Conservation (phyloP, 2,113 vertebrate genomes). For the Epinephelus cyanopodus region DNA sequence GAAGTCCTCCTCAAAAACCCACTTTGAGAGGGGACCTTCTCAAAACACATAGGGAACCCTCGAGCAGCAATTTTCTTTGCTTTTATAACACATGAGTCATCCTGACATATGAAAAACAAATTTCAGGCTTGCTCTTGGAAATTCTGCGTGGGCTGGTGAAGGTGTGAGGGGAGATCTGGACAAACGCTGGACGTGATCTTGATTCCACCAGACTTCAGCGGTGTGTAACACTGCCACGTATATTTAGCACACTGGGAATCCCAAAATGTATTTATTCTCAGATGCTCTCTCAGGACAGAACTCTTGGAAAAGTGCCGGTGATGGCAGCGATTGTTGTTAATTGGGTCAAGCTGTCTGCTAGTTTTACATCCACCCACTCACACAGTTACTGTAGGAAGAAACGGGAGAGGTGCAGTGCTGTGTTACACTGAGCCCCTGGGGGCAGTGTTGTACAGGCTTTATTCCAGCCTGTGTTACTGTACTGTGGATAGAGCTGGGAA, state of each 20-base stretch:
- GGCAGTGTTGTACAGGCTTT: constrained; percentile 77
- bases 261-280: constrained; percentile 52
- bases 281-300: constrained; percentile 35
- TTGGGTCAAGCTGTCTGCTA: constrained; percentile 69
- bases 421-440: constrained; percentile 62
- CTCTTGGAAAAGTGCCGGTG: constrained; percentile 47
- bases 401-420: constrained; percentile 47
- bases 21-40: background rate
- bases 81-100: constrained; percentile 48
- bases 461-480: background rate
- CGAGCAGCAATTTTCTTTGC: constrained; percentile 18
- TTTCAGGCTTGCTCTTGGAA: constrained; percentile 37
- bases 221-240: constrained; percentile 35
- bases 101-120: constrained; percentile 65
- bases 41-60: background rate
- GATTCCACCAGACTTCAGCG: constrained; percentile 46
- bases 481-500: background rate
- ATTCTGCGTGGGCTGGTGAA: constrained; percentile 51
- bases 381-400: constrained; percentile 22
- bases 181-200: constrained; percentile 38
- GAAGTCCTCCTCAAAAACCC: constrained; percentile 36
- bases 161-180: constrained; percentile 51
- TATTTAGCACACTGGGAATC: constrained; percentile 49
- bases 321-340: constrained; percentile 64
- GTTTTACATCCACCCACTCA: constrained; percentile 63